Conservation (phyloP, 2,888 invertebrate species). For the Cremastinae sp. region DNA sequence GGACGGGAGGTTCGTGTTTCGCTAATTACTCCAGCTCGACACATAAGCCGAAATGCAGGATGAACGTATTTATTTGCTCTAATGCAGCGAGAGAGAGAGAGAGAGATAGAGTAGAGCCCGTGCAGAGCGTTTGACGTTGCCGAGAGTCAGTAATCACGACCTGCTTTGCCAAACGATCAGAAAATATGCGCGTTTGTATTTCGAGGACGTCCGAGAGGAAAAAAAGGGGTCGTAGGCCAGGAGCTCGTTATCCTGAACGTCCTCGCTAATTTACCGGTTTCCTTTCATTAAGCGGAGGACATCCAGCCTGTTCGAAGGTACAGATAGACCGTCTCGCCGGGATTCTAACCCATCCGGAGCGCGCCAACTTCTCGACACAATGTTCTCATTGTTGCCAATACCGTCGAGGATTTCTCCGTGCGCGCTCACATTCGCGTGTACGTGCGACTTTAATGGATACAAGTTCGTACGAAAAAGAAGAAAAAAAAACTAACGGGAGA, state of each 20-base stretch:
- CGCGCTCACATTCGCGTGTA: not conserved
- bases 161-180: conserved; percentile 56
- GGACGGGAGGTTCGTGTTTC: too few species aligned
- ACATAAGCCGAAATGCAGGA: too few species aligned
- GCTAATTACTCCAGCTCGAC: too few species aligned
- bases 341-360: conserved; percentile 9
- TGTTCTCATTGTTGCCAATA: conserved; percentile 26
- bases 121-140: too few species aligned
- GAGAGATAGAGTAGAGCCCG: too few species aligned
- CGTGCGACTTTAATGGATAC: conserved; percentile 4
- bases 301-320: conserved; percentile 19
- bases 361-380: conserved; percentile 17
- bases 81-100: too few species aligned
- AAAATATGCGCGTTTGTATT: conserved; percentile 3
- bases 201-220: not conserved
- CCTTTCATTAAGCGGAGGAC: conserved; percentile 40
- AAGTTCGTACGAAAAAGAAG: conserved; percentile 1
- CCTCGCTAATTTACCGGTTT: conserved; percentile 52
- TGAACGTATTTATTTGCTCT: too few species aligned
- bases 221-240: conserved; percentile 20
- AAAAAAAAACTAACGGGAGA: too few species aligned
- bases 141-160: conserved; percentile 53
- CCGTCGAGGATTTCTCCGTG: conserved; percentile 26
- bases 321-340: conserved; percentile 10
- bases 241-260: conserved; percentile 28